These are phyloP conservation scores for Leucopternis melanops DNA, from an alignment of 2,113 vertebrate species.

Conservation along the genomic window DNA sequence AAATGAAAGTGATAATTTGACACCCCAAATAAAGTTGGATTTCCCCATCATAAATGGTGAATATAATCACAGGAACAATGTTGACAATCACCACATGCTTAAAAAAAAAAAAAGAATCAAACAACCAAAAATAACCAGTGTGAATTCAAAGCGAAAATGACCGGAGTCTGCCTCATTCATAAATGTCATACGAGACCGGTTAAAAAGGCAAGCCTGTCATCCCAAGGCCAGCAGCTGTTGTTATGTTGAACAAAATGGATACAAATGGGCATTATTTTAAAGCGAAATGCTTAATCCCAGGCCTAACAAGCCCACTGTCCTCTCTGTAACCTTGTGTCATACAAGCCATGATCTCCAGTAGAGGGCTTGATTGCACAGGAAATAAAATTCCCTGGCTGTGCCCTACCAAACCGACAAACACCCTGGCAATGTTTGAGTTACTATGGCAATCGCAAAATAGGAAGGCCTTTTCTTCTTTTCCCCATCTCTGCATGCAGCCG, in stretches of 20 bases:
- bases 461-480: constrained; percentile 86
- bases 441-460: constrained; percentile 92
- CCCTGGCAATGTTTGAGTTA: constrained; percentile 91
- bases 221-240: constrained; percentile 79
- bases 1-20: background rate
- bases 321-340: constrained; percentile 84
- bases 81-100: constrained; percentile 48
- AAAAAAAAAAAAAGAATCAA: background rate
- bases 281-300: constrained; percentile 84
- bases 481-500: constrained; percentile 91
- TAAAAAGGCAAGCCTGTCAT: constrained; percentile 76
- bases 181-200: constrained; percentile 76
- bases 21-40: constrained; percentile 19
- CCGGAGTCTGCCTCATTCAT: constrained; percentile 76
- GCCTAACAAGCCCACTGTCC: constrained; percentile 83
- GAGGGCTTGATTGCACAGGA: constrained; percentile 86
- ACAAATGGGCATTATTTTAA: constrained; percentile 95
- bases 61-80: constrained; percentile 58
- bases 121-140: constrained; percentile 61
- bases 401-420: constrained; percentile 71
- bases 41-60: constrained; percentile 18
- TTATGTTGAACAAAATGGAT: constrained; percentile 87
- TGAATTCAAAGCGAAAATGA: constrained; percentile 71
- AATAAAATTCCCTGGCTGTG: constrained; percentile 71
- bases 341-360: constrained; percentile 83